phyloP scores from a whole-genome alignment of 2,888 invertebrate species.

The Chloromyia formosa region DNA sequence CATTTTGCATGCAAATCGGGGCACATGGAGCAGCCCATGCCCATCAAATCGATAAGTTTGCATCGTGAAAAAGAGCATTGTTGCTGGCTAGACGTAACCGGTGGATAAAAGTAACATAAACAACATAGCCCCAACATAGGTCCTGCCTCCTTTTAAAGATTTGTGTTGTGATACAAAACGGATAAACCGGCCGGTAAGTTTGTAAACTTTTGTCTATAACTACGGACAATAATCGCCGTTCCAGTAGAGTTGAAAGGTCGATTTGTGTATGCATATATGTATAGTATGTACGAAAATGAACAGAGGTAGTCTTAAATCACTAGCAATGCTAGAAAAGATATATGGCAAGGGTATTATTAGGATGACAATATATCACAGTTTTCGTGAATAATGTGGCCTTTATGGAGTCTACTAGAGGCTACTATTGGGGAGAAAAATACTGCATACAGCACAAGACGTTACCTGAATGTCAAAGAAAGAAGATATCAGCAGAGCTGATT shows the following conservation, averaged over 20 bases:
- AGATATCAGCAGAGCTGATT: too few relatives aligned
- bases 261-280: too few relatives aligned
- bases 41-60: conserved; percentile 42
- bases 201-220: not conserved
- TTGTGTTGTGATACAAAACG: conserved; percentile 17
- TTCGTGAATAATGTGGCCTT: too few relatives aligned
- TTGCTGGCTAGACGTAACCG: conserved; percentile 48
- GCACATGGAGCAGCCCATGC: conserved; percentile 42
- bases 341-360: too few relatives aligned
- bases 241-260: not conserved
- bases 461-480: too few relatives aligned
- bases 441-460: too few relatives aligned
- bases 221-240: not conserved
- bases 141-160: not conserved
- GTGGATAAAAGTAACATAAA: conserved; percentile 41
- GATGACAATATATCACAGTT: too few relatives aligned
- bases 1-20: conserved; percentile 46
- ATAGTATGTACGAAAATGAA: too few relatives aligned
- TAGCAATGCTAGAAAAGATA: too few relatives aligned
- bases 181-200: conserved; percentile 46
- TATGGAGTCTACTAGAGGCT: too few relatives aligned
- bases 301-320: too few relatives aligned
- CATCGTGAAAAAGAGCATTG: conserved; percentile 36
- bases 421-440: too few relatives aligned
- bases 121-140: not conserved